Conservation (phyloP, 2,797 vertebrate species). For the Echiichthys vipera region DNA sequence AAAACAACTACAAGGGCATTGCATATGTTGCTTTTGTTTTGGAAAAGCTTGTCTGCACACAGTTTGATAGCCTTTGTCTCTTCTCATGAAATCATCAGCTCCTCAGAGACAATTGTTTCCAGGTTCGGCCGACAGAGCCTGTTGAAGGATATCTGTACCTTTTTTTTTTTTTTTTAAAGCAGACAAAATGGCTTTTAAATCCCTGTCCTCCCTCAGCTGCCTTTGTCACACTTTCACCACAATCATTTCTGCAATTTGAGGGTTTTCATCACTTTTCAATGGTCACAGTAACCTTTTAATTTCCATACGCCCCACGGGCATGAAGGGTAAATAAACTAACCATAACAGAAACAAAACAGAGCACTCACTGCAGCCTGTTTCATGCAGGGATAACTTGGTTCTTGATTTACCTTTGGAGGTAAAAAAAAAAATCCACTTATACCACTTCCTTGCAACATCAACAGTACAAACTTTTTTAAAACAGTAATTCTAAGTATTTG, state of each 20-base stretch:
- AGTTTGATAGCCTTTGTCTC: conserved; percentile 11
- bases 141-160: conserved; percentile 36
- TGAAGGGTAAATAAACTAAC: conserved; percentile 41
- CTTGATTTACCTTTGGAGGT: neutral
- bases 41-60: neutral
- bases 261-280: conserved; percentile 54
- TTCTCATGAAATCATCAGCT: conserved; percentile 32
- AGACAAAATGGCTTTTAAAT: conserved; percentile 15
- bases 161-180: conserved; percentile 8
- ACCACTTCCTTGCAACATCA: neutral
- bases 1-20: neutral
- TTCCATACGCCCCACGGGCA: conserved; percentile 2
- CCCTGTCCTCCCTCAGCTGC: conserved; percentile 17
- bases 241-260: conserved; percentile 16
- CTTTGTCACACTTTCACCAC: conserved; percentile 47
- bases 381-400: neutral
- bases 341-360: no score
- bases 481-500: neutral
- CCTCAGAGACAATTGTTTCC: conserved; percentile 21
- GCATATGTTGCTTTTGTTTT: neutral
- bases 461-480: neutral
- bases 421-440: no score
- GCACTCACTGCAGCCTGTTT: conserved; percentile 8
- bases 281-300: conserved; percentile 29
- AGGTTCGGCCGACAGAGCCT: conserved; percentile 8